phyloP scores from a whole-genome alignment of 2,888 invertebrate species.

The Timandra comae region DNA sequence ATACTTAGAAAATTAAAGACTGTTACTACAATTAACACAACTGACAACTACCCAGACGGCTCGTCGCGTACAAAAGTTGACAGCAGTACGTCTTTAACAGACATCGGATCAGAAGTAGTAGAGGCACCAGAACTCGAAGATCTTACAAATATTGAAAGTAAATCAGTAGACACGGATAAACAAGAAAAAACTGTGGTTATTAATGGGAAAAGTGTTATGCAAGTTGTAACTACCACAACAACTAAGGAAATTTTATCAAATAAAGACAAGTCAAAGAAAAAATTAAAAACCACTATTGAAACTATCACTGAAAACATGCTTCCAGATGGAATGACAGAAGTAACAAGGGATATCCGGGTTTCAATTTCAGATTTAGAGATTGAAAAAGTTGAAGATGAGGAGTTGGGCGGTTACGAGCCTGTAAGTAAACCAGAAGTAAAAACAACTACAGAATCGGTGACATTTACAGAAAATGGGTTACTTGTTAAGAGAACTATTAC shows the following conservation, averaged over 20 bases:
- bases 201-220: conserved; percentile 49
- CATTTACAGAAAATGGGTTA: conserved; percentile 40
- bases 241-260: conserved; percentile 53
- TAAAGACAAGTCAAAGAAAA: conserved; percentile 47
- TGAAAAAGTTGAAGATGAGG: conserved; percentile 26
- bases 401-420: conserved; percentile 35
- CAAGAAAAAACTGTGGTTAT: conserved; percentile 44
- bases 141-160: conserved; percentile 46
- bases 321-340: conserved; percentile 56
- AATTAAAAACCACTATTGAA: conserved; percentile 57
- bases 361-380: conserved; percentile 48
- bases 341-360: conserved; percentile 60
- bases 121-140: conserved; percentile 47
- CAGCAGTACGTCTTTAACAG: conserved; percentile 51
- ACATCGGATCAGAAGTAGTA: conserved; percentile 40
- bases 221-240: conserved; percentile 55
- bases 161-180: conserved; percentile 43
- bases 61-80: conserved; percentile 60
- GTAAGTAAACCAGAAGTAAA: conserved; percentile 40
- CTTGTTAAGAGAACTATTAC: conserved; percentile 49
- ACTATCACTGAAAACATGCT: conserved; percentile 55
- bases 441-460: conserved; percentile 35
- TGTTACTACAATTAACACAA: conserved; percentile 50
- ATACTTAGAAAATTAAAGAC: conserved; percentile 56
- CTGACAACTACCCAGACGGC: conserved; percentile 66